phyloP scores from a whole-genome alignment of 92 coral and sea anemone genomes.

The Zoanthus solanderi region DNA sequence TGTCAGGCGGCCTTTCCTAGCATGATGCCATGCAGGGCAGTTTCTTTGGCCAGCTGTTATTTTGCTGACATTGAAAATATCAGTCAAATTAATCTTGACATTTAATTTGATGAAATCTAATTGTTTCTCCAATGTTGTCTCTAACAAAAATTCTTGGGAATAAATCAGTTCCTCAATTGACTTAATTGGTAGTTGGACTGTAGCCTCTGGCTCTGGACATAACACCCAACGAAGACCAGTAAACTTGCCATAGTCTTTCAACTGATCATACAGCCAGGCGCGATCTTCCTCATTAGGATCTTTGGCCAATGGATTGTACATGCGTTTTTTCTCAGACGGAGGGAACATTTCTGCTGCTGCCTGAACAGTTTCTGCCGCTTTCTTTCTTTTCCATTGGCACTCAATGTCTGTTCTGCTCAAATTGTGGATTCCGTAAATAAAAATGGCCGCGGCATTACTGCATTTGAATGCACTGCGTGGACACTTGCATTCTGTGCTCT shows the following conservation, averaged over 20 bases:
- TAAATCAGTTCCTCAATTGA: slow-evolving; percentile 36
- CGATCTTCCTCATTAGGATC: slow-evolving; percentile 38
- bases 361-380: slow-evolving; percentile 43
- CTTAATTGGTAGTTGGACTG: slow-evolving; percentile 44
- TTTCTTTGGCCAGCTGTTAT: slow-evolving; percentile 56
- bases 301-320: slow-evolving; percentile 29
- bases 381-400: slow-evolving; percentile 62
- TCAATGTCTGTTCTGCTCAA: slow-evolving; percentile 67
- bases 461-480: slow-evolving; percentile 61
- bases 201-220: slow-evolving; percentile 46
- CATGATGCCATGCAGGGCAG: slow-evolving; percentile 55
- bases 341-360: slow-evolving; percentile 61
- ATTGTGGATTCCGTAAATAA: slow-evolving; percentile 61
- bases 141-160: slow-evolving; percentile 39
- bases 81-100: slow-evolving; percentile 36
- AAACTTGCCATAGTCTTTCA: slow-evolving; percentile 46
- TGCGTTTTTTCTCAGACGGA: slow-evolving; percentile 28
- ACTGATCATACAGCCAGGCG: slow-evolving; percentile 44
- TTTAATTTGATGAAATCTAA: slow-evolving; percentile 6
- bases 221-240: slow-evolving; percentile 50
- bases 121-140: slow-evolving; percentile 39
- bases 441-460: slow-evolving; percentile 60
- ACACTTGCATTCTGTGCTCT: slow-evolving; percentile 64
- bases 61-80: slow-evolving; percentile 32
- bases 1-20: slow-evolving; percentile 58